phyloP scores from a whole-genome alignment of 2,888 invertebrate species.

The Minunthozetes semirufus region DNA sequence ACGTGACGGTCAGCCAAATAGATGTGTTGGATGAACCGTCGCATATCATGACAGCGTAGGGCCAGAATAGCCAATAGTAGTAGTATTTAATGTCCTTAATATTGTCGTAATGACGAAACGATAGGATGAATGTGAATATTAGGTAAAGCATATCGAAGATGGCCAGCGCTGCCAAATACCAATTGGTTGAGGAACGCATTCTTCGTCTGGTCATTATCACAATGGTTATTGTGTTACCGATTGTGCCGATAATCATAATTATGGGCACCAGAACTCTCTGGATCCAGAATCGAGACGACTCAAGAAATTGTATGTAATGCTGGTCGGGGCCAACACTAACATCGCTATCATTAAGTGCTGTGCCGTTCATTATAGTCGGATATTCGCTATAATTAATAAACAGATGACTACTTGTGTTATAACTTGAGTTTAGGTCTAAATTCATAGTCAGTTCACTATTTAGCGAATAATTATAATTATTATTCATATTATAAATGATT shows the following conservation, averaged over 20 bases:
- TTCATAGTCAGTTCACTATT: background rate
- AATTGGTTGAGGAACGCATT: slow-evolving; percentile 68
- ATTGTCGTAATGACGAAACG: slow-evolving; percentile 57
- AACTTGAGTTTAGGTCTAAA: background rate
- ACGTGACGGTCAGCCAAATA: slow-evolving; percentile 51
- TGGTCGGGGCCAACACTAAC: background rate
- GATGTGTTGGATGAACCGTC: slow-evolving; percentile 47
- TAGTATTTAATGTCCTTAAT: slow-evolving; percentile 53
- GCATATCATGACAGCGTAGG: slow-evolving; percentile 41
- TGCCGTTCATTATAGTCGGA: background rate
- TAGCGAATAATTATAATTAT: background rate
- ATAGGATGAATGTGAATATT: slow-evolving; percentile 59
- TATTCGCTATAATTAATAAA: background rate
- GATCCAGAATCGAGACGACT: slow-evolving; percentile 46
- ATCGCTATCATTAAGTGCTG: background rate
- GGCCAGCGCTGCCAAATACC: slow-evolving; percentile 65
- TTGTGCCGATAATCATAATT: slow-evolving; percentile 60
- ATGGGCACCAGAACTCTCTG: slow-evolving; percentile 60
- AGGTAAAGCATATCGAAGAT: slow-evolving; percentile 64
- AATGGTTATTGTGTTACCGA: slow-evolving; percentile 59
- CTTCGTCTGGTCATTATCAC: slow-evolving; percentile 57
- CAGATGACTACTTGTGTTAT: background rate
- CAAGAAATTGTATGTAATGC: background rate
- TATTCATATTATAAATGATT: background rate
- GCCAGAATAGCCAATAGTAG: slow-evolving; percentile 58